phyloP scores from a whole-genome alignment of 2,113 vertebrate genomes.

The Corvus hawaiiensis region DNA sequence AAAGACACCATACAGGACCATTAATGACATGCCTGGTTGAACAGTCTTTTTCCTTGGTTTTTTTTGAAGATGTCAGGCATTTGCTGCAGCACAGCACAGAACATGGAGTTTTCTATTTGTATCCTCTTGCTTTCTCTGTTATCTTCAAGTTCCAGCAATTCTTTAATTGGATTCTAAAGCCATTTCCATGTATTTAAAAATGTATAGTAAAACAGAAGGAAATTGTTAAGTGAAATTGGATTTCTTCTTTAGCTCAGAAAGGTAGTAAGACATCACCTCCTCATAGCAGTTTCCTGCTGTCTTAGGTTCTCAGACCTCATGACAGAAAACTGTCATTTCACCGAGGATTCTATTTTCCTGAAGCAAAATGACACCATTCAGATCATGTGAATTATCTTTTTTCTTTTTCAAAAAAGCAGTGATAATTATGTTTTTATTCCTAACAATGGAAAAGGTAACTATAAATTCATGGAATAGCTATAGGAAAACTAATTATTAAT shows the following conservation, averaged over 20 bases:
- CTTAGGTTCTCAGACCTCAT: neutral
- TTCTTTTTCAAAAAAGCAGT: neutral
- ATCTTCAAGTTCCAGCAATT: neutral
- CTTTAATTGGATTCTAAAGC: neutral
- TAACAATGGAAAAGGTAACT: neutral
- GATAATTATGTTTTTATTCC: neutral
- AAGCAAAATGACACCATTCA: neutral
- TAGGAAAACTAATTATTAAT: neutral
- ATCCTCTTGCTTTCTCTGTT: neutral
- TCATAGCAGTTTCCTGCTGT: neutral
- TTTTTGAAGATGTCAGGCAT: neutral
- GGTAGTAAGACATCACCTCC: neutral
- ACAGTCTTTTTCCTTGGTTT: neutral
- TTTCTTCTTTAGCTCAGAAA: neutral
- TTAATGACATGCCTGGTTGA: neutral
- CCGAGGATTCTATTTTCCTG: neutral
- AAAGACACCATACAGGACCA: neutral
- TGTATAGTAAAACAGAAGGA: neutral
- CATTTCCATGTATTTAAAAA: neutral
- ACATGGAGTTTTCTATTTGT: neutral
- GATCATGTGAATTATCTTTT: neutral
- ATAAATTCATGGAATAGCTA: neutral
- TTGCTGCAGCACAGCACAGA: neutral
- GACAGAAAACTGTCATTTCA: neutral
- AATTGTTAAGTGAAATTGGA: neutral